Percentiles rank a stretch among this genome's conserved stretches.
phyloP scores from a whole-genome alignment of 1,140 invertebrate species.

The Achatina immaculata region DNA sequence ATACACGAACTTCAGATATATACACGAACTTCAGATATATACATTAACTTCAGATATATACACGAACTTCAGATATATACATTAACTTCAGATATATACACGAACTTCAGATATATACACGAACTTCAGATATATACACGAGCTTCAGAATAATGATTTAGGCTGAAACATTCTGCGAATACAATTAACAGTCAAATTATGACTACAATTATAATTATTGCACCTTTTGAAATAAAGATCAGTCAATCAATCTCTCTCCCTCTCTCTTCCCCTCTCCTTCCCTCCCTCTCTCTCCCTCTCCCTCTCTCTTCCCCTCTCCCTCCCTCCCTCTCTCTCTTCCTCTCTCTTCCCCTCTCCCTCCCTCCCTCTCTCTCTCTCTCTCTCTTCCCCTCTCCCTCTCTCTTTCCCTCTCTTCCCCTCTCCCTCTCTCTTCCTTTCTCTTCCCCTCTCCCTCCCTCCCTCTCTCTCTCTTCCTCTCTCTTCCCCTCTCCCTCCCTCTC shows the following conservation, averaged over 20 bases:
- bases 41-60: too few species aligned
- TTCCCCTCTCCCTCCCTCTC: not conserved
- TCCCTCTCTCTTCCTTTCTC: not conserved
- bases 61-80: too few species aligned
- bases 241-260: not conserved
- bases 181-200: too few species aligned
- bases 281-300: not conserved
- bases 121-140: too few species aligned
- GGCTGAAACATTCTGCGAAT: too few species aligned
- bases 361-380: not conserved
- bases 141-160: too few species aligned
- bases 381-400: not conserved
- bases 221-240: too few species aligned
- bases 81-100: too few species aligned
- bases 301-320: constrained; percentile 5
- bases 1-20: too few species aligned
- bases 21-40: too few species aligned
- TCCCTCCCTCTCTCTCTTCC: not conserved
- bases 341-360: not conserved
- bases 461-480: not conserved
- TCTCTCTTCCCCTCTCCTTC: not conserved
- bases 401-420: not conserved
- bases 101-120: too few species aligned
- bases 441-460: constrained; percentile 9
- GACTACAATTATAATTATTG: too few species aligned